phyloP scores from a whole-genome alignment of 2,888 invertebrate species.

The Cistogaster globosa region DNA sequence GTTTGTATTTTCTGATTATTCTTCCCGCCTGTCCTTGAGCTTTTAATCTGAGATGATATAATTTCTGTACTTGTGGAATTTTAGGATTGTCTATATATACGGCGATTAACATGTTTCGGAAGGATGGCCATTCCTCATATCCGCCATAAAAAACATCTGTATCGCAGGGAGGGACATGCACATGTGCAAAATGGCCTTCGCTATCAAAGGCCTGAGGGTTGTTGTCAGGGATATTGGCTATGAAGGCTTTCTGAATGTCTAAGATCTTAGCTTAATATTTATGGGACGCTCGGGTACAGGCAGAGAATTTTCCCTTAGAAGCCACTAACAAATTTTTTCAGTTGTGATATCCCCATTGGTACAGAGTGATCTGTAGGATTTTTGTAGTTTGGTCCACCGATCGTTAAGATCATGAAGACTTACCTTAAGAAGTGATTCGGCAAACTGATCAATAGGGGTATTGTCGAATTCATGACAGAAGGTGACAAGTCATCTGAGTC shows the following conservation, averaged over 20 bases:
- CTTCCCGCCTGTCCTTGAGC: not conserved
- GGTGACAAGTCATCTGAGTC: too few species aligned
- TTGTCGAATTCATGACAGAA: too few species aligned
- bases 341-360: not conserved
- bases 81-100: not conserved
- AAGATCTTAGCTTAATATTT: conserved; percentile 8
- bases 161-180: conserved; percentile 9
- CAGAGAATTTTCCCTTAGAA: conserved; percentile 2
- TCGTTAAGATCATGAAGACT: not conserved
- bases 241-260: conserved; percentile 5
- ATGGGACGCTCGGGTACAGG: not conserved
- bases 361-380: not conserved
- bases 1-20: conserved; percentile 5
- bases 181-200: not conserved
- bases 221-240: not conserved
- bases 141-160: conserved; percentile 1
- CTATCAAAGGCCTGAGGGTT: not conserved
- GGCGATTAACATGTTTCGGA: not conserved
- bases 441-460: too few species aligned
- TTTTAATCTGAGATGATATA: conserved; percentile 1
- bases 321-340: not conserved
- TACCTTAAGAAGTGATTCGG: too few species aligned
- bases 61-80: conserved; percentile 24
- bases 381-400: not conserved
- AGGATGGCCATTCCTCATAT: conserved; percentile 4